Conservation (phyloP, 2,113 vertebrate species). For the Poecilia latipinna region DNA sequence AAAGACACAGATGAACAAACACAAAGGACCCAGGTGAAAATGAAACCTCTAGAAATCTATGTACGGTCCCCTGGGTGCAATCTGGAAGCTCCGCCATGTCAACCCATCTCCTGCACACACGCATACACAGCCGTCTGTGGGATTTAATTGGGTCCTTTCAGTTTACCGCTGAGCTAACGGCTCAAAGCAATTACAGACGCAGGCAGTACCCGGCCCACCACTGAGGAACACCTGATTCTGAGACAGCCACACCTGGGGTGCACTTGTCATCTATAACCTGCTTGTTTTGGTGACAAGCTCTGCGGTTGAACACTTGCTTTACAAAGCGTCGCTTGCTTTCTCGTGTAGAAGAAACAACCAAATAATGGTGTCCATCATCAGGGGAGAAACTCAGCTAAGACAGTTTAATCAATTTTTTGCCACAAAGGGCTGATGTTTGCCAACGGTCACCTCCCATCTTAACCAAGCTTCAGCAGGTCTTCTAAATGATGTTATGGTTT, state of each 20-base stretch:
- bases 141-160: conserved; percentile 79
- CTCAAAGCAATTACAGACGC: conserved; percentile 79
- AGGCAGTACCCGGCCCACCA: conserved; percentile 48
- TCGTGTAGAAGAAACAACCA: background rate
- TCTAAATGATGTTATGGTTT: background rate
- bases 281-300: conserved; percentile 70
- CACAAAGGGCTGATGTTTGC: background rate
- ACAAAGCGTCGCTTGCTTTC: conserved; percentile 52
- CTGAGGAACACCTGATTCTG: conserved; percentile 68
- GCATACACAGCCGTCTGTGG: conserved; percentile 37
- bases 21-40: conserved; percentile 14
- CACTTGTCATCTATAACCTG: conserved; percentile 70
- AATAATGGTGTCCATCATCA: conserved; percentile 13
- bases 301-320: conserved; percentile 50
- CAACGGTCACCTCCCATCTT: background rate
- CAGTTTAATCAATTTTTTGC: background rate
- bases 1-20: conserved; percentile 10
- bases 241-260: conserved; percentile 68
- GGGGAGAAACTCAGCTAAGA: background rate
- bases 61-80: conserved; percentile 51
- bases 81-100: conserved; percentile 40
- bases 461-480: background rate
- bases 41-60: conserved; percentile 57
- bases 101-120: conserved; percentile 1
- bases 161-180: conserved; percentile 74